Conservation (phyloP, 2,113 vertebrate species). For the Apistogramma diplotaenia region DNA sequence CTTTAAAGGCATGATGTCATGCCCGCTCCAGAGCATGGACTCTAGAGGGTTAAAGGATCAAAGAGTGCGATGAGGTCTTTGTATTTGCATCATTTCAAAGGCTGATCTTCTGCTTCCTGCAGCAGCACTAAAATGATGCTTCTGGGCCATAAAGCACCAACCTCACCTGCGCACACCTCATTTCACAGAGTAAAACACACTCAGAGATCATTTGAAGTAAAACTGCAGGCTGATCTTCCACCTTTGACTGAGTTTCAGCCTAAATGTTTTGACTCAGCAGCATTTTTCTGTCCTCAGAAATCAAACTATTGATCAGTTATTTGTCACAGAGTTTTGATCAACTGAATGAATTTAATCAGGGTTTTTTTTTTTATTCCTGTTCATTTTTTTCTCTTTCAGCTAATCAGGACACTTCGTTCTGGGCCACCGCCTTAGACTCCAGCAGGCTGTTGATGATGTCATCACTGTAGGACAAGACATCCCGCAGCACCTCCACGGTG, state of each 20-base stretch:
- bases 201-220: background rate
- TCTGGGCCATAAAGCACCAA: too few relatives aligned
- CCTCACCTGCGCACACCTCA: too few relatives aligned
- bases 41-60: too few relatives aligned
- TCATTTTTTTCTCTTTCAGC: background rate
- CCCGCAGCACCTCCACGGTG: slow-evolving; percentile 84
- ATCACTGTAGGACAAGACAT: slow-evolving; percentile 79
- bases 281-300: background rate
- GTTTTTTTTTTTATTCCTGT: background rate
- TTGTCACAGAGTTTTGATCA: too few relatives aligned
- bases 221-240: background rate
- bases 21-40: too few relatives aligned
- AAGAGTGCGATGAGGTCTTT: too few relatives aligned
- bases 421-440: slow-evolving; percentile 73
- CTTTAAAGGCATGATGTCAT: too few relatives aligned
- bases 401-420: slow-evolving; percentile 79
- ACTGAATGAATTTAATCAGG: background rate
- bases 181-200: too few relatives aligned
- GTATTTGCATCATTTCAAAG: too few relatives aligned
- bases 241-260: background rate
- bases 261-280: background rate
- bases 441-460: slow-evolving; percentile 79
- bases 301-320: background rate
- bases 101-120: too few relatives aligned
- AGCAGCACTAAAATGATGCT: too few relatives aligned